These are phyloP conservation scores for Nymphalis polychloros DNA, from an alignment of 2,888 invertebrate genomes.

Conservation along the genomic window DNA sequence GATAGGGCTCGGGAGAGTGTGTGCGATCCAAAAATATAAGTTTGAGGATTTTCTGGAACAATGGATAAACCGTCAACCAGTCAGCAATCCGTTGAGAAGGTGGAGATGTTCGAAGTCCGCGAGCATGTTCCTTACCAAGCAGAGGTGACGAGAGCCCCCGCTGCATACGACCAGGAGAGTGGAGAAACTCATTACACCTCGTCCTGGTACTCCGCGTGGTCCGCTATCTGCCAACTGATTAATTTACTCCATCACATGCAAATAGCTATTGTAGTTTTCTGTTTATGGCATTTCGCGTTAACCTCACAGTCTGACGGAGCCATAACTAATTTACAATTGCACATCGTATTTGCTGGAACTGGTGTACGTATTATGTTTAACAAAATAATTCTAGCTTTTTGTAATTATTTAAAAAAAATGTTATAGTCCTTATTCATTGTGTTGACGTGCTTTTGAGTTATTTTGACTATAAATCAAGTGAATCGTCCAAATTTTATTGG, in stretches of 20 bases:
- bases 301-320: slow-evolving; percentile 65
- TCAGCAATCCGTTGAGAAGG: slow-evolving; percentile 65
- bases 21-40: slow-evolving; percentile 17
- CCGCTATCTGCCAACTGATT: slow-evolving; percentile 68
- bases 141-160: slow-evolving; percentile 68
- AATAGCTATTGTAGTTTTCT: slow-evolving; percentile 72
- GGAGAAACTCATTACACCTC: slow-evolving; percentile 53
- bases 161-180: slow-evolving; percentile 70
- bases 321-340: slow-evolving; percentile 71
- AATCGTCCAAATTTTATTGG: too few species aligned
- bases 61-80: slow-evolving; percentile 77
- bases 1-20: slow-evolving; percentile 24
- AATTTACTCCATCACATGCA: slow-evolving; percentile 76
- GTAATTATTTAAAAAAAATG: too few species aligned
- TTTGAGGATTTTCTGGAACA: slow-evolving; percentile 33
- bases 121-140: slow-evolving; percentile 77
- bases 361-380: slow-evolving; percentile 55
- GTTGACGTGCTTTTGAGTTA: too few species aligned
- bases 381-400: neutral
- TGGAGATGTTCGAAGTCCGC: slow-evolving; percentile 73
- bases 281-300: slow-evolving; percentile 71
- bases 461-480: too few species aligned
- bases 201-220: slow-evolving; percentile 72
- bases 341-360: slow-evolving; percentile 75
- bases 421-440: too few species aligned